phyloP scores from a whole-genome alignment of 1,140 invertebrate genomes.

The Bombyx mori region DNA sequence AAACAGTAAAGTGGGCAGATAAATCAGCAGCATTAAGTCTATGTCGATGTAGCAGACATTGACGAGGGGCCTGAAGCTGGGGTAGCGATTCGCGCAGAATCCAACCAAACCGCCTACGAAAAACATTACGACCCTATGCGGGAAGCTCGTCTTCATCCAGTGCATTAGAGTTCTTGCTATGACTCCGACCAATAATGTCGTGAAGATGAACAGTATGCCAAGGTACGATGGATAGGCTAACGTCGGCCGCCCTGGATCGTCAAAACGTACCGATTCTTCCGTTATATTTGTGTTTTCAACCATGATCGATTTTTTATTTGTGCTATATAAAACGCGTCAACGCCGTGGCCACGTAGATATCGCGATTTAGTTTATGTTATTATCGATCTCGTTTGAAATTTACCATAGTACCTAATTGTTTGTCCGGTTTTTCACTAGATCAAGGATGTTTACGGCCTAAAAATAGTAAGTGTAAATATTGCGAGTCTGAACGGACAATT shows the following conservation, averaged over 20 bases:
- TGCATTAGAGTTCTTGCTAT: conserved; percentile 45
- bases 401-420: too few species aligned
- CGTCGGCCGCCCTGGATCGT: conserved; percentile 25
- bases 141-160: conserved; percentile 36
- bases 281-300: too few species aligned
- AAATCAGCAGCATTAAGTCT: conserved; percentile 35
- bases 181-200: conserved; percentile 41
- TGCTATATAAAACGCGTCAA: too few species aligned
- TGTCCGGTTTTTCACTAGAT: too few species aligned
- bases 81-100: conserved; percentile 39
- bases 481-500: too few species aligned
- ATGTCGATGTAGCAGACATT: conserved; percentile 46
- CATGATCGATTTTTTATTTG: too few species aligned
- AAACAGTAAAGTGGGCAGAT: conserved; percentile 46
- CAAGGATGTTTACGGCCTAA: too few species aligned
- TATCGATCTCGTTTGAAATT: too few species aligned
- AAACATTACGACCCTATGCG: conserved; percentile 55
- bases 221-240: conserved; percentile 39
- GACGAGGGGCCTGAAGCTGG: conserved; percentile 39
- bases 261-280: conserved; percentile 19
- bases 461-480: too few species aligned
- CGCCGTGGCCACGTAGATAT: too few species aligned
- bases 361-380: too few species aligned
- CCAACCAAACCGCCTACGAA: conserved; percentile 41
- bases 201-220: conserved; percentile 42